Conservation (phyloP, 2,113 vertebrate genomes). For the Pygoscelis adeliae region DNA sequence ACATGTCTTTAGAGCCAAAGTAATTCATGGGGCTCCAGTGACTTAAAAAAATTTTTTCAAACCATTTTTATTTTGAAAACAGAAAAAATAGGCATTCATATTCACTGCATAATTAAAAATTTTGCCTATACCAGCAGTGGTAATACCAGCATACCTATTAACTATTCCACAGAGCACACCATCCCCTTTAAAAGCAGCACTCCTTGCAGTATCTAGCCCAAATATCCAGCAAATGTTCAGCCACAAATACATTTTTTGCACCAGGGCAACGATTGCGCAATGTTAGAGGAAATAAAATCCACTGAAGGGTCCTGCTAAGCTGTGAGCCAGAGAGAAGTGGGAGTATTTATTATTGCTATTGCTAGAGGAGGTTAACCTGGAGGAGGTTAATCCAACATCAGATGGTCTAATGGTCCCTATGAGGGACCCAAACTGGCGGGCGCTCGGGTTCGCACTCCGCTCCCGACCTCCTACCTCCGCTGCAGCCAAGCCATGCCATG, state of each 20-base stretch:
- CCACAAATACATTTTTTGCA: neutral
- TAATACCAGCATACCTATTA: neutral
- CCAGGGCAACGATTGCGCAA: neutral
- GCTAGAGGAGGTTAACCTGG: neutral
- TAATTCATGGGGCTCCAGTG: neutral
- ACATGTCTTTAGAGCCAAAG: neutral
- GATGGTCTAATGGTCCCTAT: neutral
- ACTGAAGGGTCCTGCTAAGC: neutral
- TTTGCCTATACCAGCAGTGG: neutral
- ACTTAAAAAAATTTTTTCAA: neutral
- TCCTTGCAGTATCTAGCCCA: neutral
- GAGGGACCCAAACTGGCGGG: neutral
- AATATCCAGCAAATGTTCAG: neutral
- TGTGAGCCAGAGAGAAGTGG: neutral
- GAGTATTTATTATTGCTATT: neutral
- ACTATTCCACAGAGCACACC: neutral
- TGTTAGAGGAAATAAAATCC: neutral
- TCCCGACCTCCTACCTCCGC: fast-evolving
- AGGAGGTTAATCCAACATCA: neutral
- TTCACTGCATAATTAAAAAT: neutral
- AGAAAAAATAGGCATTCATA: neutral
- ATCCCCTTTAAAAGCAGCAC: neutral
- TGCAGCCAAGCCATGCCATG: fast-evolving
- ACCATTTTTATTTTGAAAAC: neutral
- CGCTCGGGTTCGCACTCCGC: fast-evolving